Evolutionary conservation across 2,888 invertebrate species (phyloP).

Genomic region (Cephus sareptanus): DNA sequence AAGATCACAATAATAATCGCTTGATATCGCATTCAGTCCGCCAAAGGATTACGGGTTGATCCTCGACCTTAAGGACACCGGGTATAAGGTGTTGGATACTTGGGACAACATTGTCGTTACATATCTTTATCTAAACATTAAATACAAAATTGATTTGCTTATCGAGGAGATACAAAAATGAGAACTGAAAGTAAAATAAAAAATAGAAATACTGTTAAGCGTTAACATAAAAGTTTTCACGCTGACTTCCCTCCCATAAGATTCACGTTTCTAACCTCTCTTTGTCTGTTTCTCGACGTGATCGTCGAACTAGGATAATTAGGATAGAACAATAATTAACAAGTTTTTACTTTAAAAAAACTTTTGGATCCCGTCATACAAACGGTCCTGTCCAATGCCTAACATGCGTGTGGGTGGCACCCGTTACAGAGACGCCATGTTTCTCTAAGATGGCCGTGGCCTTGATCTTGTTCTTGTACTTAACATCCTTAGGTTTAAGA

Average conservation of each 20-base stretch:
- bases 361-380: conserved; percentile 49
- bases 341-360: conserved; percentile 20
- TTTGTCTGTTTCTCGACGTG: background rate
- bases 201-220: conserved; percentile 6
- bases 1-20: background rate
- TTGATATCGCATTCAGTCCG: background rate
- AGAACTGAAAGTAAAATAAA: background rate
- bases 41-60: background rate
- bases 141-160: background rate
- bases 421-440: conserved; percentile 60
- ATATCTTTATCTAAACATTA: background rate
- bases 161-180: background rate
- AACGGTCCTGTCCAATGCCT: conserved; percentile 69
- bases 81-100: background rate
- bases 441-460: conserved; percentile 69
- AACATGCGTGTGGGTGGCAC: conserved; percentile 49
- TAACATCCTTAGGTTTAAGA: conserved; percentile 82
- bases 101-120: background rate
- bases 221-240: background rate
- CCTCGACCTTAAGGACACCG: background rate
- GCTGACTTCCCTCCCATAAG: background rate
- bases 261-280: background rate
- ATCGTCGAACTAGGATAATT: background rate
- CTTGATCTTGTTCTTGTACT: conserved; percentile 77
- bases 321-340: background rate